phyloP scores from a whole-genome alignment of 2,113 vertebrate species.

The Elephas maximus region DNA sequence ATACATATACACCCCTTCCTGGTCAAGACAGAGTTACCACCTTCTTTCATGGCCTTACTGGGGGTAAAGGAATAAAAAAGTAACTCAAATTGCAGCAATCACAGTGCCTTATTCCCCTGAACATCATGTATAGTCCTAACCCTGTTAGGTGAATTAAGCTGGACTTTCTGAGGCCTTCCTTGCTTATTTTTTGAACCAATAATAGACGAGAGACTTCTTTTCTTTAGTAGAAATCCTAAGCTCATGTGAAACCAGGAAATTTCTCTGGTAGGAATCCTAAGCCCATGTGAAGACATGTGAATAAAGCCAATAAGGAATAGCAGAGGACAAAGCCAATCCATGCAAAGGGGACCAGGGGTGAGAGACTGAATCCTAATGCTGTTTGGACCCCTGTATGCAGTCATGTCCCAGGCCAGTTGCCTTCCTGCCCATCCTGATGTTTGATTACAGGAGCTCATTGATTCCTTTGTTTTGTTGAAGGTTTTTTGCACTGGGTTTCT shows the following conservation, averaged over 20 bases:
- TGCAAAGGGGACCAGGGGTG: background rate
- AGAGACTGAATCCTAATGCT: background rate
- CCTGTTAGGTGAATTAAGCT: background rate
- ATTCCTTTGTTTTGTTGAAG: background rate
- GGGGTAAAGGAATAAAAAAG: background rate
- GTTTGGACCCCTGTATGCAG: rapidly evolving
- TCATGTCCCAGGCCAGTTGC: background rate
- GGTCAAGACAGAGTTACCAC: background rate
- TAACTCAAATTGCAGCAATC: background rate
- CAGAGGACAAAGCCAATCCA: background rate
- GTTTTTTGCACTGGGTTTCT: background rate
- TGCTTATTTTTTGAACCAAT: background rate
- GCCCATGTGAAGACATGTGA: background rate
- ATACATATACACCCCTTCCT: background rate
- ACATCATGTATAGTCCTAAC: background rate
- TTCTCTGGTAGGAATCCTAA: background rate
- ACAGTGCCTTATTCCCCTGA: background rate
- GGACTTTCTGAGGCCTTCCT: background rate
- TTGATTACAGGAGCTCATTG: background rate
- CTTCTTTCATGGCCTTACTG: background rate
- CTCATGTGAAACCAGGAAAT: background rate
- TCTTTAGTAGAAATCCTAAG: background rate
- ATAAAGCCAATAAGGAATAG: background rate
- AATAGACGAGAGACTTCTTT: background rate
- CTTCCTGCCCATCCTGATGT: background rate